phyloP scores from a whole-genome alignment of 2,113 vertebrate genomes.

The Rhinichthys klamathensis region DNA sequence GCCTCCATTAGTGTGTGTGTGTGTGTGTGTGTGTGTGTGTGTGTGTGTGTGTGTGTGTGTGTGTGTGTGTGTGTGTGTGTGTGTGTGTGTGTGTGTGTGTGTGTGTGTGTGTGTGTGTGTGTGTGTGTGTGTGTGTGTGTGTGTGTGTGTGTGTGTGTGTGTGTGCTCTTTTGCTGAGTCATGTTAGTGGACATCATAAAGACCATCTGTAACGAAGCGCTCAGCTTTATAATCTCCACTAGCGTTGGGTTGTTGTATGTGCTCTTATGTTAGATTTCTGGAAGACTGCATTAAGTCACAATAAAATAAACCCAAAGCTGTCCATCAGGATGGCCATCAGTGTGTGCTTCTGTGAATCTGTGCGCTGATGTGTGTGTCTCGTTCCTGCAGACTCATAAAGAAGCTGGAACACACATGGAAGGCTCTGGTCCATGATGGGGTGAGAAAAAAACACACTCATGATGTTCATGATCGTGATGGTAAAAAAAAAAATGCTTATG shows the following conservation, averaged over 20 bases:
- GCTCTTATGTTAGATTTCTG: background rate
- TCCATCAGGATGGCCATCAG: background rate
- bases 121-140: background rate
- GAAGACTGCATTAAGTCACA: too few species aligned
- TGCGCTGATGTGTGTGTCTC: conserved; percentile 49
- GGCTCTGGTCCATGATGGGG: conserved; percentile 96
- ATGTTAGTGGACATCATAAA: background rate
- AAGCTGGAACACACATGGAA: conserved; percentile 99
- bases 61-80: background rate
- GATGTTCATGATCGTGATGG: too few species aligned
- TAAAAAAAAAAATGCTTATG: too few species aligned
- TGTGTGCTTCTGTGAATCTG: background rate
- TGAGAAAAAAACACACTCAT: conserved; percentile 73
- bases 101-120: background rate
- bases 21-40: background rate
- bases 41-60: background rate
- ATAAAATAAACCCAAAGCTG: background rate
- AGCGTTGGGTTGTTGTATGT: background rate
- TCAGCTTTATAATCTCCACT: background rate
- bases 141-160: background rate
- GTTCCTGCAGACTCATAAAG: conserved; percentile 87
- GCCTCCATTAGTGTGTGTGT: background rate
- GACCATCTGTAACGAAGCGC: background rate
- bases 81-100: background rate
- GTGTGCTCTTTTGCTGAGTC: background rate